phyloP scores from a whole-genome alignment of 2,113 vertebrate genomes.

The Plecotus auritus region DNA sequence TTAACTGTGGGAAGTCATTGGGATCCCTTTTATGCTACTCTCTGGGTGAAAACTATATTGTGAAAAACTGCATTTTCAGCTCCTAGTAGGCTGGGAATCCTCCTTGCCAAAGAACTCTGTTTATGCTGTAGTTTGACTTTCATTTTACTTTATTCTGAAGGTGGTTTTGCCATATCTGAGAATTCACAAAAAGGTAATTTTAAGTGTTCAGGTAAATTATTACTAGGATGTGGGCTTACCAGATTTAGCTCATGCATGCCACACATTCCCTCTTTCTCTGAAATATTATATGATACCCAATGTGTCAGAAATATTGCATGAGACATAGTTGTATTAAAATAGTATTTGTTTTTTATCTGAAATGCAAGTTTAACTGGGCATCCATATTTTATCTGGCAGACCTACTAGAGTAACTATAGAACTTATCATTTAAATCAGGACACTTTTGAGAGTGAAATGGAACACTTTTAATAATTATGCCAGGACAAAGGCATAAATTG shows the following conservation, averaged over 20 bases:
- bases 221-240: background rate
- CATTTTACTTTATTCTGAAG: conserved; percentile 16
- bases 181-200: background rate
- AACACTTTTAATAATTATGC: background rate
- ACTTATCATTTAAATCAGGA: conserved; percentile 9
- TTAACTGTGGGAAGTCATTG: background rate
- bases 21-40: background rate
- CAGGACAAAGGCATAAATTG: conserved; percentile 1
- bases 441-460: background rate
- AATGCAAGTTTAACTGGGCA: background rate
- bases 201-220: background rate
- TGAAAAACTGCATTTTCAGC: background rate
- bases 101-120: background rate
- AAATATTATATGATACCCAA: background rate
- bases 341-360: conserved; percentile 15
- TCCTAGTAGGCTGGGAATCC: background rate
- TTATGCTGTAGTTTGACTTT: background rate
- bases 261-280: background rate
- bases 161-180: conserved; percentile 6
- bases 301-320: conserved; percentile 15
- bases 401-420: background rate
- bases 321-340: background rate
- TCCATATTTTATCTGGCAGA: background rate
- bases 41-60: background rate
- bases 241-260: background rate